Evolutionary conservation across 1,140 invertebrate genomes (phyloP), one percentile per base, ranked within the genome.

Genomic region (Cotesia vestalis): DNA sequence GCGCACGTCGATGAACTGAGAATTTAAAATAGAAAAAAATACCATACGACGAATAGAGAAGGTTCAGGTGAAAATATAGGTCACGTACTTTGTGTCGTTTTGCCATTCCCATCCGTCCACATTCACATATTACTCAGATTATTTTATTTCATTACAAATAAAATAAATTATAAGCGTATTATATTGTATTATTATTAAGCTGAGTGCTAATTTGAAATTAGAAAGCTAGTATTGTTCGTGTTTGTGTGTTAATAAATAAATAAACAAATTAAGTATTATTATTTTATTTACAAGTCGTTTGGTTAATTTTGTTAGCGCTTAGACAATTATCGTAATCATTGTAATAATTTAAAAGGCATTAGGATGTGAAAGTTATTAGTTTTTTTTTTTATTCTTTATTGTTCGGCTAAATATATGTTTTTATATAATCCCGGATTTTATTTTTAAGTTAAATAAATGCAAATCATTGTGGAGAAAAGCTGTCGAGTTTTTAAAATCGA

Each of bases 11-110:
- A 66, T 66, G 46, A 11, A 51, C 20, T 27, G 63, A 40, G 38
- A 46, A 55, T 55, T 51, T 17, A 53, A 67, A 67, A 46, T 9
- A 46, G 11, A 46, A 46, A 46, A 8, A 46, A 46, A 46, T 9
- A 46, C 27, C 27, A 27, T 27, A 27, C 27, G 2, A 9, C 9
- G 11, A 46, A 3, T 9, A 11, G 3, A 46, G 11, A 11, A 46
- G 11, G 40, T 46, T 46, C 51, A 17, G 53, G 38, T 53, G 66
- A 55, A 52, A 67, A 67, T 67, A 6, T 67, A 38, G 66, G 66
- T 67, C 66, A 67, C 20, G 9, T n/a, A 36, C 6, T 27, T 62
- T 4, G 8, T 27, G 27, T 27, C 8, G 35, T 40, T 12, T 38
- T 57, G 53, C n/a, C 53, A 8, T 57, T 36, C 14, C 12, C 8